Evolutionary conservation across 1,140 invertebrate genomes (phyloP), one percentile per base, ranked within the genome.

Genomic region (Lasioglossum albipes): DNA sequence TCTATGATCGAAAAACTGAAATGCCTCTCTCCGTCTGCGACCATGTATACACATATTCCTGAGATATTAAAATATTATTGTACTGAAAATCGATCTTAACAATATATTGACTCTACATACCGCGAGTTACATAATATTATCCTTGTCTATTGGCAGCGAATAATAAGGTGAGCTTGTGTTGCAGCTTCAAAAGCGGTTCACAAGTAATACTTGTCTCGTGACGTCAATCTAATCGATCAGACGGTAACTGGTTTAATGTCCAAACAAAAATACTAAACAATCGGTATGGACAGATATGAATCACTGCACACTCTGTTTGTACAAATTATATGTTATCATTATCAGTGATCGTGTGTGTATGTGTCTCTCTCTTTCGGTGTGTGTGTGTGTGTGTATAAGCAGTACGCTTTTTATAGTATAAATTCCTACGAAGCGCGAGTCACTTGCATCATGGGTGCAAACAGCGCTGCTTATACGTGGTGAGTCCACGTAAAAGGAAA

Each of bases 61-160:
- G 84, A 86, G 76, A 85, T 85, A 75, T 85, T 72, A 86, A 82
- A 85, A 54, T 82, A 65, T 85, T 80, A 79, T 86, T 86, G 72
- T 82, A 86, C 74, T 77, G 57, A 84, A 71, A 72, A 82, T 72
- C 57, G 61, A 70, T 75, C 42, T 76, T 82, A 74, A 75, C 13
- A 65, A 31, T 71, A 31, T 71, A 65, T 61, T 62, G 45, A 73
- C 62, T 62, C 77, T 66, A 69, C 62, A 62, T 18, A 62, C 70
- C 66, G 66, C 64, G 61, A 79, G 54, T 68, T 74, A 79, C 79
- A 61, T 41, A 59, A 73, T 42, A 70, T 77, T 66, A 82, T 52
- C 66, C 66, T 78, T 52, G 61, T 74, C 57, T 70, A 75, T 49
- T 73, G 62, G 64, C 65, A 75, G 62, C 74, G 62, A 77, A 54